Conservation (phyloP, 2,113 vertebrate species). For the Microtus pennsylvanicus region DNA sequence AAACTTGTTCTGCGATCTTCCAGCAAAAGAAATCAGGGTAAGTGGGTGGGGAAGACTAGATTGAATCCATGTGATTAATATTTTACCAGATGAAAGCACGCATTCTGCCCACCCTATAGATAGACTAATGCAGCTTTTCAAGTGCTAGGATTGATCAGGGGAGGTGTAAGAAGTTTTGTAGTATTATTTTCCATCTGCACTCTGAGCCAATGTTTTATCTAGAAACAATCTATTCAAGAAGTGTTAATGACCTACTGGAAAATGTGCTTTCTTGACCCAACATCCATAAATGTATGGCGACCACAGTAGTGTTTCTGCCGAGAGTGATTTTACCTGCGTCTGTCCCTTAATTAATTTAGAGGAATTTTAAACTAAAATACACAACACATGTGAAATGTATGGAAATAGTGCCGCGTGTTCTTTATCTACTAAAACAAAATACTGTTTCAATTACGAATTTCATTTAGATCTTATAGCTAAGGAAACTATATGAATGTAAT, state of each 20-base stretch:
- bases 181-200: background rate
- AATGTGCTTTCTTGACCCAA: background rate
- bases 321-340: background rate
- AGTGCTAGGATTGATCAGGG: background rate
- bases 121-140: background rate
- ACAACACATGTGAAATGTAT: background rate
- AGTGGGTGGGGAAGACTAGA: background rate
- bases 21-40: background rate
- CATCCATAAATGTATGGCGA: background rate
- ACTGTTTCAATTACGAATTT: background rate
- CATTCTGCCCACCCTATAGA: background rate
- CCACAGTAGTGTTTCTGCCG: background rate
- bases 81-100: background rate
- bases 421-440: background rate
- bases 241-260: background rate
- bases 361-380: background rate
- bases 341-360: background rate
- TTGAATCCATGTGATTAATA: background rate
- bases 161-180: background rate
- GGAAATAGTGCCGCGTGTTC: background rate
- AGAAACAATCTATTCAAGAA: background rate
- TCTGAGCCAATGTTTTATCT: background rate
- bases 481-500: background rate
- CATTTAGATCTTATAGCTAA: background rate
- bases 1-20: background rate